Base-by-base conservation (phyloP, 2,888 invertebrate genomes). In the Caenorhabditis becei region DNA sequence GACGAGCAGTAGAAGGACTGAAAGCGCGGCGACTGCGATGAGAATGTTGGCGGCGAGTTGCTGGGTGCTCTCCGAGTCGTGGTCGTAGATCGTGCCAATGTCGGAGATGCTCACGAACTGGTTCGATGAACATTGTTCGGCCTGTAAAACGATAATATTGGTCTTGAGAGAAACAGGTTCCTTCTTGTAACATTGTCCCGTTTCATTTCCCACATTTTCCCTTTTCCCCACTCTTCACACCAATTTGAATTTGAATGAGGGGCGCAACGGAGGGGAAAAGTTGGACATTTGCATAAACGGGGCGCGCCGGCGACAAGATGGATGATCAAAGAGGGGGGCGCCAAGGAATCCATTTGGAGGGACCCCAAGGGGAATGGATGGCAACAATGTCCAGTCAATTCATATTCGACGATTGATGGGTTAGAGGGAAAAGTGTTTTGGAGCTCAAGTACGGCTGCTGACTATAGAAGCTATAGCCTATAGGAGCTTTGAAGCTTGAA, bases 71-170 rank as follows among this genome's bases (percentile, higher is more conserved):
- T 77, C 77, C 26, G 67, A 67, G 37, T 77, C 75, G 54, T 61
- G 53, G 37, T 77, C 75, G 54, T 67, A 77, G 26, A 54, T 54
- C 61, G 67, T 67, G 4, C 77, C 74, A n/a, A 80, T 80, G 41
- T 80, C 80, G 47, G 80, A 75, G 20, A 80, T 70, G 49, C 70
- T 80, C 51, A 80, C 74, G 47, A 70, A 80, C 51, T 69, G 72
- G 54, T 59, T 80, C 28, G 74, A 75, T 2, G 74, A 74, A 59
- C 80, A 80, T 49, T 75, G 70, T 70, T 80, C 80, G 14, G 70
- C 70, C 80, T 80, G 75, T 20, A 80, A 80, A 23, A 51, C 23
- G 2, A 58, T 47, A 20, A 14, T 44, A 26, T 61, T 16, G 20
- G 1, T 28, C 35, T 32, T 10, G 10, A 7, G 4, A 4, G 32